Conservation (phyloP, 1,140 invertebrate genomes). For the Drosophila obscura region DNA sequence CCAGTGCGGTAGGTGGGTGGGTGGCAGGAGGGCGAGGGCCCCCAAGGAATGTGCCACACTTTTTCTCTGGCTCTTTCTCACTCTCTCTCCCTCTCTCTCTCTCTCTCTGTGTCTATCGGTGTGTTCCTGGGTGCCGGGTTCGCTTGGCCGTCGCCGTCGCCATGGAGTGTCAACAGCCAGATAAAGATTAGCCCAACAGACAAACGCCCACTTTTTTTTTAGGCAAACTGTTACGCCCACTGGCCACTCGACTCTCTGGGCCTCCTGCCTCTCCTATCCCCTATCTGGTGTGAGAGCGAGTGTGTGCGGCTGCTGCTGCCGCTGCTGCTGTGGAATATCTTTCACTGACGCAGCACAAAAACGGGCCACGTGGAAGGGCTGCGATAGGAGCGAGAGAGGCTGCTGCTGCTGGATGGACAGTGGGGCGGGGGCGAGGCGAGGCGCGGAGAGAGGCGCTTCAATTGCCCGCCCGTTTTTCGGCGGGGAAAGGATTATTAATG, state of each 20-base stretch:
- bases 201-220: slow-evolving; percentile 81
- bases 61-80: slow-evolving; percentile 38
- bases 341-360: slow-evolving; percentile 79
- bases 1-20: slow-evolving; percentile 9
- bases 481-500: slow-evolving; percentile 69
- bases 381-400: neutral
- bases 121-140: slow-evolving; percentile 31
- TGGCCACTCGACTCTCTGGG: slow-evolving; percentile 52
- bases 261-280: neutral
- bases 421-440: neutral
- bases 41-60: slow-evolving; percentile 58
- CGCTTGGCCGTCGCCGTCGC: slow-evolving; percentile 49
- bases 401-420: neutral
- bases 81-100: slow-evolving; percentile 34
- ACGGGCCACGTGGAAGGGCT: slow-evolving; percentile 50
- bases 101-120: slow-evolving; percentile 12
- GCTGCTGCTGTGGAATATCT: slow-evolving; percentile 66
- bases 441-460: slow-evolving; percentile 24
- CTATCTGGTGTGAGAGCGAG: neutral
- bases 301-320: slow-evolving; percentile 37
- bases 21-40: neutral
- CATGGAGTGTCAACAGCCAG: slow-evolving; percentile 80
- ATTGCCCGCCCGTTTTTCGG: slow-evolving; percentile 45
- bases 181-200: slow-evolving; percentile 77
- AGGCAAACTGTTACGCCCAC: slow-evolving; percentile 70